Conservation (phyloP, 2,797 vertebrate genomes). For the Bovichtus variegatus region DNA sequence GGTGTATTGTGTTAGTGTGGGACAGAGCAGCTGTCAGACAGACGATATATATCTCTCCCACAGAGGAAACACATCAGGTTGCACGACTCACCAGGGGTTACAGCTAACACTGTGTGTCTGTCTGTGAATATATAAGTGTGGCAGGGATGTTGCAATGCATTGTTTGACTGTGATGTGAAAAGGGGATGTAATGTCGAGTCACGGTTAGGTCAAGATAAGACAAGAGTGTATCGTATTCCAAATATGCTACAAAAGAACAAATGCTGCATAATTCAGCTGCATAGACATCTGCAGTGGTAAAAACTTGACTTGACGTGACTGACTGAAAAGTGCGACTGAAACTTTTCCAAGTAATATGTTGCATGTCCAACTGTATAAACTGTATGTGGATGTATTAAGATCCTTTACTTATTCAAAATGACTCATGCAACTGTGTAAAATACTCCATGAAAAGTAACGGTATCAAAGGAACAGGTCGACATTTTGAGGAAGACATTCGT, state of each 20-base stretch:
- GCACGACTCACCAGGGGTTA: slow-evolving; percentile 18
- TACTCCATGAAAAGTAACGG: not conserved
- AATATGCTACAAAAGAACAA: not conserved
- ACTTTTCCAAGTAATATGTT: not conserved
- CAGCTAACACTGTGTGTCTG: not conserved
- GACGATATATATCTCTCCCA: slow-evolving; percentile 28
- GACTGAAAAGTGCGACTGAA: not conserved
- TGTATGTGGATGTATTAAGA: not conserved
- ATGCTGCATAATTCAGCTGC: not conserved
- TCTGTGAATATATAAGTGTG: not conserved
- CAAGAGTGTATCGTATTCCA: not conserved
- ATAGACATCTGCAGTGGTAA: not conserved
- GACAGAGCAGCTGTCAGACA: slow-evolving; percentile 22
- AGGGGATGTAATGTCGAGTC: not conserved
- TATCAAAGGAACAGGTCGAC: not conserved
- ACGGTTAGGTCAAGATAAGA: slow-evolving; percentile 5
- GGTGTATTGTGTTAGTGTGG: not conserved
- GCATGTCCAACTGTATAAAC: not conserved
- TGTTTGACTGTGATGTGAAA: not conserved
- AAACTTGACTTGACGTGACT: not conserved
- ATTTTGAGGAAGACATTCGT: not conserved
- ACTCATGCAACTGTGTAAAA: not conserved
- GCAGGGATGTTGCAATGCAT: not conserved
- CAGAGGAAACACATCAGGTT: slow-evolving; percentile 27
- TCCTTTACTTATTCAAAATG: not conserved